Percentiles rank a stretch among this genome's conserved stretches.
Evolutionary conservation across 2,797 vertebrate species (phyloP).

Genomic region (Myotis findleyi): DNA sequence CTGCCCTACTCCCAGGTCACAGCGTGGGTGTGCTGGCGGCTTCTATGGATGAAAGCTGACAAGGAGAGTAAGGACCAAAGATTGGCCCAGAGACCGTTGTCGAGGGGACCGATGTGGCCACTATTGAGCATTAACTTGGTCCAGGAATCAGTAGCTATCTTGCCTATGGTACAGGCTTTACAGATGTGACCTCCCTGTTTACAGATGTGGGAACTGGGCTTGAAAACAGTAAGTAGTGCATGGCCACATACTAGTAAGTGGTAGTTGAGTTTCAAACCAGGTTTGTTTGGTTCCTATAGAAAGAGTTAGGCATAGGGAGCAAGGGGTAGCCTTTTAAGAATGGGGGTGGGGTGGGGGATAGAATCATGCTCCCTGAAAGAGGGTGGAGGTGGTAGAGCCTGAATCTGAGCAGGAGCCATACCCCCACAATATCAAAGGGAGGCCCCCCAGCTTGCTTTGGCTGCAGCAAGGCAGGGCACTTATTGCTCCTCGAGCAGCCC

Average conservation of each 20-base stretch:
- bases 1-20: not conserved
- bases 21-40: not conserved
- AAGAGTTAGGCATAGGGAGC: not conserved
- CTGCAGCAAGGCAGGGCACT: not conserved
- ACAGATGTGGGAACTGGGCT: not conserved
- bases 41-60: not conserved
- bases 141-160: not conserved
- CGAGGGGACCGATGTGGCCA: not conserved
- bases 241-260: not conserved
- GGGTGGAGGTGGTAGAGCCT: not conserved
- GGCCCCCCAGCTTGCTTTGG: not conserved
- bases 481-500: not conserved
- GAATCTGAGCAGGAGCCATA: not conserved
- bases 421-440: not conserved
- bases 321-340: not conserved
- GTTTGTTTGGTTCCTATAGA: not conserved
- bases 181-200: not conserved
- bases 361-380: not conserved
- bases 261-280: not conserved
- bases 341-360: accelerated
- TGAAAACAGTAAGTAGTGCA: not conserved
- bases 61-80: not conserved
- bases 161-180: not conserved
- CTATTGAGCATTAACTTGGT: not conserved
- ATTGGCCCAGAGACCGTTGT: not conserved